phyloP scores from a whole-genome alignment of 1,140 invertebrate species.

The Caerostris darwini region DNA sequence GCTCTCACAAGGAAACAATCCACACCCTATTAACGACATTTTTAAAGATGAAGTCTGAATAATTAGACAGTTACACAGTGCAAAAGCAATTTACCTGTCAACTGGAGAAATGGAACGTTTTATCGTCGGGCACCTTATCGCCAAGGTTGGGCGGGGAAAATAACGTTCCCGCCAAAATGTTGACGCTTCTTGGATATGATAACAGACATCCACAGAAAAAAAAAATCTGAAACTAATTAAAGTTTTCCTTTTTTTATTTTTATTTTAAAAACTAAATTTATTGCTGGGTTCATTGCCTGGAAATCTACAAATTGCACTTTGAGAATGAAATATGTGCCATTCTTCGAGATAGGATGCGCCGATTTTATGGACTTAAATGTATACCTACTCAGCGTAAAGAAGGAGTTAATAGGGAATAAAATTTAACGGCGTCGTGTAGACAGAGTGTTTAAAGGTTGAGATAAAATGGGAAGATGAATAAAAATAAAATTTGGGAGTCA shows the following conservation, averaged over 20 bases:
- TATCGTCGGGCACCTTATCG: neutral
- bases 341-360: neutral
- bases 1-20: neutral
- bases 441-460: neutral
- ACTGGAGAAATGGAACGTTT: neutral
- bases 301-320: constrained; percentile 26
- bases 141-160: neutral
- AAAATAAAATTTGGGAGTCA: neutral
- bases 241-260: neutral
- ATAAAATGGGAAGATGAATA: neutral
- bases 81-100: constrained; percentile 26
- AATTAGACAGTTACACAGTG: constrained; percentile 7
- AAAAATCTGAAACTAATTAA: constrained; percentile 53
- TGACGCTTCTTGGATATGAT: neutral
- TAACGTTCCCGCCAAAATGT: neutral
- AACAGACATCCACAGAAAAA: neutral
- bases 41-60: neutral
- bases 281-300: neutral
- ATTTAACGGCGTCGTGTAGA: constrained; percentile 1
- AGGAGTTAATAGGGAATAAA: constrained; percentile 58
- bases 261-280: constrained; percentile 18
- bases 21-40: neutral
- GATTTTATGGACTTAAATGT: constrained; percentile 58
- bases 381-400: constrained; percentile 37
- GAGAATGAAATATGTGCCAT: constrained; percentile 46